Percentiles rank a stretch among this genome's conserved stretches.
Conservation (phyloP, 2,888 invertebrate species). For the Leptarthrus brevirostris region DNA sequence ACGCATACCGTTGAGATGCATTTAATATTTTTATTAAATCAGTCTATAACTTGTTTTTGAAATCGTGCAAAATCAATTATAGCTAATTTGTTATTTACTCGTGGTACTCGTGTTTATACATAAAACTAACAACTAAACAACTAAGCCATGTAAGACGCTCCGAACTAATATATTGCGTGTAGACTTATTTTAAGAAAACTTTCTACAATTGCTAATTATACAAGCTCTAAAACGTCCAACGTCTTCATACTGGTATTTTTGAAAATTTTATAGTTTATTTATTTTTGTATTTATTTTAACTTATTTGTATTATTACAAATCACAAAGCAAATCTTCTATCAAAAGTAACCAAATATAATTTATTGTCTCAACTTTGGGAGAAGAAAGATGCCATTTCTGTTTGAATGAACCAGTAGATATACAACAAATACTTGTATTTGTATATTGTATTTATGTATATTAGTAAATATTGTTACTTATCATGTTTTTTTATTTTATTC, state of each 20-base stretch:
- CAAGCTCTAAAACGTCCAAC: slow-evolving; percentile 28
- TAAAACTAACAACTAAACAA: neutral
- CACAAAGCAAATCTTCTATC: neutral
- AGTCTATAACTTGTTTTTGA: neutral
- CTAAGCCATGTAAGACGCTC: slow-evolving; percentile 1
- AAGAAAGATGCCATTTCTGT: neutral
- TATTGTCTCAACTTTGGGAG: slow-evolving; percentile 14
- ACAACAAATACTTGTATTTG: neutral
- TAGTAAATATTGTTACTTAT: slow-evolving; percentile 29
- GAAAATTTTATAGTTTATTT: neutral
- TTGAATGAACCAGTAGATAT: neutral
- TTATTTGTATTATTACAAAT: neutral
- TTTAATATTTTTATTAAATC: neutral
- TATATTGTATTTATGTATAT: slow-evolving; percentile 22
- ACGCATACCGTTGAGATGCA: neutral
- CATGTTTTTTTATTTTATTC: neutral
- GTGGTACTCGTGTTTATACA: slow-evolving; percentile 1
- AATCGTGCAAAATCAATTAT: neutral
- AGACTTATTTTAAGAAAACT: slow-evolving; percentile 8
- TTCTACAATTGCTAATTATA: slow-evolving; percentile 30
- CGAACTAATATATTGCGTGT: neutral
- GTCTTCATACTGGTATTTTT: slow-evolving; percentile 11
- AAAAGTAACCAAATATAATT: slow-evolving; percentile 31
- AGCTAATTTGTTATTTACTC: neutral
- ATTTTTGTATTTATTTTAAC: slow-evolving; percentile 4